Evolutionary conservation across 2,113 vertebrate genomes (phyloP).

Genomic region (Perognathus longimembris): DNA sequence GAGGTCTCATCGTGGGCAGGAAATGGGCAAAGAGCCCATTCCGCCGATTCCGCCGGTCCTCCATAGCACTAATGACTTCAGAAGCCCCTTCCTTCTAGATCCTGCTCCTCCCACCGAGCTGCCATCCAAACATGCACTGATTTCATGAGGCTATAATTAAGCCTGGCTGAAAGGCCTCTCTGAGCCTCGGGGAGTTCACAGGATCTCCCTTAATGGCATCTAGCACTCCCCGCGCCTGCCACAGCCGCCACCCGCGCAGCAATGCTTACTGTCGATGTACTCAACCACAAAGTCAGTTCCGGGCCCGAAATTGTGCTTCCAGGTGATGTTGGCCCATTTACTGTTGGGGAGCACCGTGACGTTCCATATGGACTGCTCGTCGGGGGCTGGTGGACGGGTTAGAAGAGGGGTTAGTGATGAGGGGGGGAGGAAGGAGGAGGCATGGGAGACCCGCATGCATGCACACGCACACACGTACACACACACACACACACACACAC

Average conservation of each 20-base stretch:
- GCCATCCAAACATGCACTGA: neutral
- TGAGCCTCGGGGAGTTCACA: conserved; percentile 66
- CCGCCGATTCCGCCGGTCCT: neutral
- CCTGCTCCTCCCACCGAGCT: neutral
- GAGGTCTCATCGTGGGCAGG: neutral
- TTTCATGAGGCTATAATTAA: neutral
- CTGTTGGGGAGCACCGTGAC: conserved; percentile 97
- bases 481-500: neutral
- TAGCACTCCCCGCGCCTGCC: conserved; percentile 50
- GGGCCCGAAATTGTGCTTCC: conserved; percentile 96
- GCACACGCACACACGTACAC: neutral
- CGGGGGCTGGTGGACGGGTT: conserved; percentile 90
- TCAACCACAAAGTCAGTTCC: conserved; percentile 98
- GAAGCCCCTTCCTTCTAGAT: neutral
- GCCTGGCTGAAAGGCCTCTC: neutral
- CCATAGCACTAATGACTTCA: neutral
- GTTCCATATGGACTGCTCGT: conserved; percentile 94
- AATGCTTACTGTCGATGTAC: conserved; percentile 99
- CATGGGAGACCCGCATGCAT: neutral
- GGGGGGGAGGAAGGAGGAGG: conserved; percentile 56
- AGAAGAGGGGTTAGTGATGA: conserved; percentile 90
- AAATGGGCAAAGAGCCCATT: neutral
- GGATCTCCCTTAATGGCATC: conserved; percentile 75
- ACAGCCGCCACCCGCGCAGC: conserved; percentile 80
- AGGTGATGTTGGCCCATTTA: conserved; percentile 99